These are phyloP conservation scores for Atlantisia rogersi DNA, from an alignment of 2,113 vertebrate genomes.

Conservation along the genomic window DNA sequence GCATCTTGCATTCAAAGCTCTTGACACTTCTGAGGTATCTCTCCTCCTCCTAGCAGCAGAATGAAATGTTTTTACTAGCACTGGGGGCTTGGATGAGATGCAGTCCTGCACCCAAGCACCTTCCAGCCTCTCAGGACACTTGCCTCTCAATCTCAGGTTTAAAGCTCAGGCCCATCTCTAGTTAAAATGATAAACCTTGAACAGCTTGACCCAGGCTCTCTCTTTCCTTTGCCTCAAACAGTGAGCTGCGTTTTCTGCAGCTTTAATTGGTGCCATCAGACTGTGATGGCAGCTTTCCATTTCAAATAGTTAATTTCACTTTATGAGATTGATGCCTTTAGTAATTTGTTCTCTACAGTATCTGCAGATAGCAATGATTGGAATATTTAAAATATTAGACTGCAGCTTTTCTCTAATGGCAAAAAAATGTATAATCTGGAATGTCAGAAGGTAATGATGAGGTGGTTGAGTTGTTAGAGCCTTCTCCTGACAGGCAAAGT, in stretches of 20 bases:
- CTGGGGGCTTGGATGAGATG: neutral
- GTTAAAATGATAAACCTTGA: neutral
- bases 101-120: neutral
- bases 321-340: neutral
- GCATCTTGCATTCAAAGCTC: neutral
- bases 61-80: neutral
- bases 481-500: neutral
- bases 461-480: neutral
- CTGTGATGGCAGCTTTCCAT: neutral
- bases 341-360: neutral
- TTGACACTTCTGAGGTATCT: neutral
- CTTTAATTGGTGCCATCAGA: neutral
- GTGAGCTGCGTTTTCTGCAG: neutral
- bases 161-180: neutral
- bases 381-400: constrained; percentile 3
- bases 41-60: neutral
- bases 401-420: neutral
- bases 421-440: neutral
- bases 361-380: neutral
- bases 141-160: neutral
- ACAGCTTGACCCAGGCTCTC: neutral
- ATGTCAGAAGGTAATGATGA: neutral
- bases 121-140: neutral
- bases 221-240: neutral
- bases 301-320: neutral